Evolutionary conservation across 2,113 vertebrate species (phyloP).

Genomic region (Benitochromis conjunctus): DNA sequence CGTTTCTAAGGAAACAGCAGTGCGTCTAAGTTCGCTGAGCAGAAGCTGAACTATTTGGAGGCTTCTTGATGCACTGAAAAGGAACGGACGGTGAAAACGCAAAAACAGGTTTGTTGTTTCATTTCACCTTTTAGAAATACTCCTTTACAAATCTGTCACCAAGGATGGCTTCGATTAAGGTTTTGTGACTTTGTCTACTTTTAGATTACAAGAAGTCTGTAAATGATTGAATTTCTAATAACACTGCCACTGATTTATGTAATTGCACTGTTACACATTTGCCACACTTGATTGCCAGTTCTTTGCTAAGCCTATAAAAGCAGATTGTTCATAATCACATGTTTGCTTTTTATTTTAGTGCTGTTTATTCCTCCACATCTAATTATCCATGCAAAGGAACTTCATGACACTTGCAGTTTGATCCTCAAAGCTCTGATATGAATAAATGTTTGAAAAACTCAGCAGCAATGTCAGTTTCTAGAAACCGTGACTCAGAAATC

Average conservation of each 20-base stretch:
- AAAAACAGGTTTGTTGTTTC: constrained; percentile 39
- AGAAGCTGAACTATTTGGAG: constrained; percentile 4
- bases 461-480: neutral
- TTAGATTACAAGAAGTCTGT: neutral
- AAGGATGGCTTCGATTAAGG: neutral
- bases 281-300: neutral
- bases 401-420: neutral
- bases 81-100: neutral
- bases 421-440: neutral
- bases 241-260: neutral
- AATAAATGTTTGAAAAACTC: neutral
- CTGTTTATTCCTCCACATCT: neutral
- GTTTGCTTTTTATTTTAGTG: neutral
- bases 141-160: neutral
- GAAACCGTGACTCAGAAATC: neutral
- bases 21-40: constrained; percentile 10
- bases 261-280: neutral
- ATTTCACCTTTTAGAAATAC: neutral
- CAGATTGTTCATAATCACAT: neutral
- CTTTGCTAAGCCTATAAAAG: neutral
- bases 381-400: neutral
- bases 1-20: constrained; percentile 52
- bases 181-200: neutral
- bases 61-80: neutral
- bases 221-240: neutral